A percentile compares a stretch with the other conserved stretches of the same genome.
Evolutionary conservation across 2,888 invertebrate genomes (phyloP).

Genomic region (Drosophila mayaguana): DNA sequence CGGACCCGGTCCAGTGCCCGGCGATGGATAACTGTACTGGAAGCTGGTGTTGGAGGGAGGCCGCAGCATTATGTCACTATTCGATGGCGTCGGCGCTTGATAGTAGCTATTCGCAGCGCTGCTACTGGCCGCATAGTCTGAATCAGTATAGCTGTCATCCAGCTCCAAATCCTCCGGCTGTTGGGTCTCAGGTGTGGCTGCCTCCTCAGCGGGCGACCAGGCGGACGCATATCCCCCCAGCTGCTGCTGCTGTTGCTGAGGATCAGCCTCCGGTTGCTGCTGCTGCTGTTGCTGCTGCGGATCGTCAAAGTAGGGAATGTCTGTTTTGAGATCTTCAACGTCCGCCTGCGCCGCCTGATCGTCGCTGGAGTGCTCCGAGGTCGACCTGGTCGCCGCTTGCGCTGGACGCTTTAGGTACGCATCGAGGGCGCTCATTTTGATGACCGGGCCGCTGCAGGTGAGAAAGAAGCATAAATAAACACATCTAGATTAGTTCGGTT

Average conservation of each 20-base stretch:
- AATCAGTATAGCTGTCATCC: constrained; percentile 69
- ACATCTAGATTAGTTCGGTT: background rate
- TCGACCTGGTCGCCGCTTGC: constrained; percentile 39
- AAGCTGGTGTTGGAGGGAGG: constrained; percentile 75
- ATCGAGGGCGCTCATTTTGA: constrained; percentile 61
- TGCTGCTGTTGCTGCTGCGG: constrained; percentile 33
- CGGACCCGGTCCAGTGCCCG: constrained; percentile 29
- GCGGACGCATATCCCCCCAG: constrained; percentile 25
- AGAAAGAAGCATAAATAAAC: background rate
- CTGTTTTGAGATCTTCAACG: constrained; percentile 70
- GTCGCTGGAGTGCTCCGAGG: constrained; percentile 17
- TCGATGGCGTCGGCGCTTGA: constrained; percentile 55
- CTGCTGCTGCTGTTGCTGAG: constrained; percentile 18
- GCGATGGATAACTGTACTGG: constrained; percentile 71
- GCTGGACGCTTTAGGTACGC: constrained; percentile 49
- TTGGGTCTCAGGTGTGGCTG: constrained; percentile 21
- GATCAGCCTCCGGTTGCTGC: constrained; percentile 16
- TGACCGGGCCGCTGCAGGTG: constrained; percentile 35
- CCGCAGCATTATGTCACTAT: constrained; percentile 73
- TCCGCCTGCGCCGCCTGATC: constrained; percentile 43
- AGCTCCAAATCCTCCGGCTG: constrained; percentile 34
- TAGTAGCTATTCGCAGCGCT: constrained; percentile 57
- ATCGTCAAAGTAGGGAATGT: constrained; percentile 76
- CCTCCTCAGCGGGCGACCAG: constrained; percentile 41
- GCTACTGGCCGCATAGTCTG: constrained; percentile 59